These are phyloP conservation scores for Ovis aries DNA, from an alignment of 2,113 vertebrate genomes.

Conservation along the genomic window DNA sequence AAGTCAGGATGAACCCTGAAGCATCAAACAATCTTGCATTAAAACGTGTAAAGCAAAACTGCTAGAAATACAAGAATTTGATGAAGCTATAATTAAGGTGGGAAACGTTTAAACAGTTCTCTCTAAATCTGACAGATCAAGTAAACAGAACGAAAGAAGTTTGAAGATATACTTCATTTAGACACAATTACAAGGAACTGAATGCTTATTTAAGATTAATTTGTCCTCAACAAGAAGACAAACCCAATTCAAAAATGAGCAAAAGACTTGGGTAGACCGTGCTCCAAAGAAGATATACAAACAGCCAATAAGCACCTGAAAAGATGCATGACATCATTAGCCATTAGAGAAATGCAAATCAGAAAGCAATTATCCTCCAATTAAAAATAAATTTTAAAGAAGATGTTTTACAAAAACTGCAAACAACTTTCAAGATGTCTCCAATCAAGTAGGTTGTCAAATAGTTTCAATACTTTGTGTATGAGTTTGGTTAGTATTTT, in stretches of 20 bases:
- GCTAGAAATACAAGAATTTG: background rate
- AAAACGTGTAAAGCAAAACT: background rate
- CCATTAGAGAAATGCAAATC: background rate
- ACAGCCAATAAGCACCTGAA: background rate
- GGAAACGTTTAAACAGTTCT: background rate
- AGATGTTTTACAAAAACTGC: background rate
- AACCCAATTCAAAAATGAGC: background rate
- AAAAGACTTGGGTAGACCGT: background rate
- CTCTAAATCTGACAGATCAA: conserved; percentile 9
- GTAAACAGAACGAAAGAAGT: background rate
- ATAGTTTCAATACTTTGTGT: background rate
- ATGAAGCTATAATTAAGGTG: background rate
- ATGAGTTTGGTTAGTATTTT: background rate
- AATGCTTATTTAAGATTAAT: background rate
- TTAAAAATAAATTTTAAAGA: background rate
- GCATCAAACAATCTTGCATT: background rate
- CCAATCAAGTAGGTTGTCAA: background rate
- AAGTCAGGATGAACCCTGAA: background rate
- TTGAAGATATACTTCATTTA: background rate
- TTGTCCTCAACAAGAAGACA: background rate
- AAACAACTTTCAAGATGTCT: background rate
- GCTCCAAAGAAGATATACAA: background rate
- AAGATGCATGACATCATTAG: background rate
- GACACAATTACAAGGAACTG: background rate
- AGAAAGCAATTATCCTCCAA: background rate